Percentiles rank a stretch among this genome's conserved stretches.
phyloP scores from a whole-genome alignment of 2,797 vertebrate species.

The Nannoperca obscura region DNA sequence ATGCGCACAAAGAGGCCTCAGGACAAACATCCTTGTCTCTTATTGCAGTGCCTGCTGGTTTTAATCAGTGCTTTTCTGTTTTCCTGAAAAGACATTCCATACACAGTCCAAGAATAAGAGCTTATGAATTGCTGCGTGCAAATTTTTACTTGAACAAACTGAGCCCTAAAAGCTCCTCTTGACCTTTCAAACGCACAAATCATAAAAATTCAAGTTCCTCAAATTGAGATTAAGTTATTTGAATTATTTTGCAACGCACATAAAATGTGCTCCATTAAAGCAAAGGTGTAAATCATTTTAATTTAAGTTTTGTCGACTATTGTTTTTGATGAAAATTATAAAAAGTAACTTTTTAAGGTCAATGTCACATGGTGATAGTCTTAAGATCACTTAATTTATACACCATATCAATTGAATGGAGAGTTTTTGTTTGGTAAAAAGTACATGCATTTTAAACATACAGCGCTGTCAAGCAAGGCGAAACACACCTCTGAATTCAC shows the following conservation, averaged over 20 bases:
- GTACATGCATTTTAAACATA: background rate
- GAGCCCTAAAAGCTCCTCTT: slow-evolving; percentile 18
- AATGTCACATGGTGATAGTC: background rate
- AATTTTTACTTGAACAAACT: slow-evolving; percentile 14
- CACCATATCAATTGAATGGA: background rate
- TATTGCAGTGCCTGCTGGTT: background rate
- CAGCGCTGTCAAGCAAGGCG: no score
- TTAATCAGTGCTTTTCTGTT: background rate
- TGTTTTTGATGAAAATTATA: no score
- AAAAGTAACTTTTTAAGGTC: background rate
- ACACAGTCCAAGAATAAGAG: slow-evolving; percentile 43
- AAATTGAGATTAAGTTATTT: slow-evolving; percentile 1
- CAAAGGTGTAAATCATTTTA: no score
- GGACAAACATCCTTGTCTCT: background rate
- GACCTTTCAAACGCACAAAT: slow-evolving; percentile 26
- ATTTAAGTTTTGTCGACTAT: no score
- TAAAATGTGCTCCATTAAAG: no score
- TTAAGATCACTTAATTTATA: background rate
- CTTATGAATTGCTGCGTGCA: slow-evolving; percentile 11
- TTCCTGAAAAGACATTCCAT: background rate
- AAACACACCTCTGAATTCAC: background rate
- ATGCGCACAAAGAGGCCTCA: slow-evolving; percentile 2
- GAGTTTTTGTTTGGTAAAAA: background rate
- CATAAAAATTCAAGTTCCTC: background rate
- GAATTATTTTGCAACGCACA: slow-evolving; percentile 13